These are phyloP conservation scores for Cerastis leucographa DNA, from an alignment of 2,888 invertebrate genomes.

Conservation along the genomic window DNA sequence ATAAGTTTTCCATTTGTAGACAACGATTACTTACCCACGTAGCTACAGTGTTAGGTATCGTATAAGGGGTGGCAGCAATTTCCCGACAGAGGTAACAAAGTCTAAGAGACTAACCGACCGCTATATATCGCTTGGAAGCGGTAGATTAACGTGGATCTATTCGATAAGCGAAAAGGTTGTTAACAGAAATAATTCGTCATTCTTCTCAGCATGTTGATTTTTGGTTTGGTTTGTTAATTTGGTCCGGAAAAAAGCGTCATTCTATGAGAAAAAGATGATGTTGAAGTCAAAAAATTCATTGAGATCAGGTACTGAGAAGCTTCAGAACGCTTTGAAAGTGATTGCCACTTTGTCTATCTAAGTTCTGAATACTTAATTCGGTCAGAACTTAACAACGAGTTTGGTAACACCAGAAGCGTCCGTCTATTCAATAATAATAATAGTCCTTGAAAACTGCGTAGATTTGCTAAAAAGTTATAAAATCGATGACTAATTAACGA, in stretches of 20 bases:
- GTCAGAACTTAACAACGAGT: background rate
- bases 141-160: conserved; percentile 69
- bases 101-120: conserved; percentile 81
- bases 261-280: background rate
- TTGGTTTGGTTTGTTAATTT: background rate
- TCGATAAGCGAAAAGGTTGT: background rate
- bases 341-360: background rate
- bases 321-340: background rate
- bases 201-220: background rate
- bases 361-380: background rate
- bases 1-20: conserved; percentile 38
- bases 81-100: conserved; percentile 82
- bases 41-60: conserved; percentile 32
- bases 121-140: conserved; percentile 74
- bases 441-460: background rate
- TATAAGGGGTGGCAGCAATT: conserved; percentile 67
- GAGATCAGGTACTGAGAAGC: background rate
- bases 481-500: background rate
- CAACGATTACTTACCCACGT: conserved; percentile 48
- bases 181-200: background rate
- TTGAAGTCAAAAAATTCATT: background rate
- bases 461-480: background rate
- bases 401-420: background rate
- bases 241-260: background rate
- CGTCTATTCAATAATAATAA: background rate